Evolutionary conservation across 2,113 vertebrate species (phyloP), one percentile per base, ranked within the genome.

Genomic region (Cyanoderma ruficeps): DNA sequence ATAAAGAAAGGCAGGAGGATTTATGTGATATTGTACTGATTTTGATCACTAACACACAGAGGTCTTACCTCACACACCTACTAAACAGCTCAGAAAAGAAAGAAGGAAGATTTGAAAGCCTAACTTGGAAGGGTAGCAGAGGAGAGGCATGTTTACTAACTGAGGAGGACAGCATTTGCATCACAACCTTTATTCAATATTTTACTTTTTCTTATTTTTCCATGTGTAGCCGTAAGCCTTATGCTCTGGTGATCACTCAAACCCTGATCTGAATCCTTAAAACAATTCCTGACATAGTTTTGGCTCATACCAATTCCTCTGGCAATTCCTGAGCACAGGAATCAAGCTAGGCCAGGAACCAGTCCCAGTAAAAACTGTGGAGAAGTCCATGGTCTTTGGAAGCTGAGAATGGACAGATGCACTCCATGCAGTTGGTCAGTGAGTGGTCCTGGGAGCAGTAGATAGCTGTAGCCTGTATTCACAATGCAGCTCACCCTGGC

Each of bases 201-300:
- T 77, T 92, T 77, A 56, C 20, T 71, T 93, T 79, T 82, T 56
- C n/a, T 83, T 49, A 76, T 83, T 95, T 61, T 95, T 93, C 52
- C 49, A 28, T 2, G 2, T 5, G 57, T 70, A 59, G 18, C 47
- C 0, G 0, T 77, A 87, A 81, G 10, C 35, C 56, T 81, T 78
- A 78, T 68, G 82, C 57, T 76, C 87, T 68, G 27, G 15, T 69
- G 41, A 91, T 85, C 61, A 53, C 41, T 85, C 57, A 87, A 44
- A 33, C 6, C 2, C 25, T 68, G 24, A n/a, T 87, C 49, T 5
- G 18, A 91, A 71, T 67, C 69, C 49, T 68, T 85, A 87, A 61
- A 91, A 60, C 61, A 46, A 67, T 79, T 91, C 25, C 46, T 94
- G 82, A 57, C 50, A 49, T 46, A 31, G n/a, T 53, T 88, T 91